A percentile compares a stretch with the other conserved stretches of the same genome.
Evolutionary conservation across 2,797 vertebrate genomes (phyloP).

Genomic region (Chrysolophus pictus): DNA sequence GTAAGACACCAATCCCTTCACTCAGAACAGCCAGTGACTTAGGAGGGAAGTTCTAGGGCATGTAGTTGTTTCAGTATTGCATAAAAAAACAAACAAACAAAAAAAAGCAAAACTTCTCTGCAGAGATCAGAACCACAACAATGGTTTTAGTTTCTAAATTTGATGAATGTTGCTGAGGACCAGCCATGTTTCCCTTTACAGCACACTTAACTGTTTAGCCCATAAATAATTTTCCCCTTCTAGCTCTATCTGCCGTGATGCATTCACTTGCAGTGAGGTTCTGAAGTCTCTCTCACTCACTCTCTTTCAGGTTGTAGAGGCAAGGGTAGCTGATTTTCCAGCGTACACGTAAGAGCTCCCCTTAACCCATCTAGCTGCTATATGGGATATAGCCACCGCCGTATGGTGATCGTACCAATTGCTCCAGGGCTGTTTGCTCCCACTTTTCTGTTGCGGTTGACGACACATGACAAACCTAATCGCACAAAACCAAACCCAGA

Average conservation of each 20-base stretch:
- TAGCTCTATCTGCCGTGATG: not conserved
- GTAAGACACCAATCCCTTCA: not conserved
- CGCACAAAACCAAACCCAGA: conserved; percentile 90
- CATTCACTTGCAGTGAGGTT: not conserved
- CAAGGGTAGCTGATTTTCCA: not conserved
- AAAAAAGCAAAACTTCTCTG: not conserved
- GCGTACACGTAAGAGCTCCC: conserved; percentile 27
- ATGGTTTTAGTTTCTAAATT: not conserved
- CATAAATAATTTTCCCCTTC: not conserved
- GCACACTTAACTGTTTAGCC: not conserved
- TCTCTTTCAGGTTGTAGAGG: not conserved
- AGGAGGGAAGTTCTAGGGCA: not conserved
- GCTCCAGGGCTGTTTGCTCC: conserved; percentile 97
- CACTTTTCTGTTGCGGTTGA: conserved; percentile 99
- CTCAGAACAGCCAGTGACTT: not conserved
- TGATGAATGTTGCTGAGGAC: not conserved
- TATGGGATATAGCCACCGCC: conserved; percentile 82
- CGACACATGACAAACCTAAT: conserved; percentile 95
- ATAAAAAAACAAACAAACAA: not conserved
- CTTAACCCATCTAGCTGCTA: conserved; percentile 8
- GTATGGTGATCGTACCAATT: conserved; percentile 87
- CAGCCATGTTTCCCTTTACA: conserved; percentile 39
- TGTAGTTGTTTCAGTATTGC: not conserved
- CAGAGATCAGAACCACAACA: not conserved
- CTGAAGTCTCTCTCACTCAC: not conserved